phyloP scores from a whole-genome alignment of 2,113 vertebrate genomes.

The Columba janthina region DNA sequence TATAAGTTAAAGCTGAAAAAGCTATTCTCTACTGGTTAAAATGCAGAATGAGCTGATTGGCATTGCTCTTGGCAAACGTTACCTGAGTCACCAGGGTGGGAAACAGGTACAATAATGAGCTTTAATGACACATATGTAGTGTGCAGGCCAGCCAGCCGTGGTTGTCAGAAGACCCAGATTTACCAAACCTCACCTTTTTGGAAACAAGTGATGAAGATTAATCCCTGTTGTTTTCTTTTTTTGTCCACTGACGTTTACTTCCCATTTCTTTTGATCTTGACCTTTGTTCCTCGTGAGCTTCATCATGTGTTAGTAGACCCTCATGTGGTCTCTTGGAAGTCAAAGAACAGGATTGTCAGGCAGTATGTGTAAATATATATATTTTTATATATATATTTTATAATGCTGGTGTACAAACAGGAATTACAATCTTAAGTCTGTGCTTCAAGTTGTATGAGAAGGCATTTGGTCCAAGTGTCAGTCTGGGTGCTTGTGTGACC shows the following conservation, averaged over 20 bases:
- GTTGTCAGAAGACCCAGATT: not conserved
- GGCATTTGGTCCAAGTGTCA: not conserved
- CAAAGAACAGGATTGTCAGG: not conserved
- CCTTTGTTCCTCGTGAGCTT: not conserved
- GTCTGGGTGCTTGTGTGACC: not conserved
- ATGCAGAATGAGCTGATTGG: not conserved
- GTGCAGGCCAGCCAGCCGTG: not conserved
- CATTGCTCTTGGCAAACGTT: not conserved
- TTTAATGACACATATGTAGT: not conserved
- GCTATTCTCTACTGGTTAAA: not conserved
- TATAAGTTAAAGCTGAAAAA: not conserved
- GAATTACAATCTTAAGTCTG: not conserved
- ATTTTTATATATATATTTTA: no score
- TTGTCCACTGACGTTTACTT: not conserved
- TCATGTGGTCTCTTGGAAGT: rapidly evolving
- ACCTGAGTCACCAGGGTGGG: not conserved
- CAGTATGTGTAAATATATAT: no score
- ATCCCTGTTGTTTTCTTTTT: not conserved
- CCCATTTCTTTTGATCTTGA: not conserved
- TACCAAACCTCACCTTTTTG: not conserved
- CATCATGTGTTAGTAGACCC: rapidly evolving
- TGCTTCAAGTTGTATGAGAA: rapidly evolving
- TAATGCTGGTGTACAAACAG: no score
- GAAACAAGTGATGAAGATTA: not conserved
- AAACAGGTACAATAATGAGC: not conserved